phyloP scores from a whole-genome alignment of 2,888 invertebrate genomes.

The Aphodius granarius region DNA sequence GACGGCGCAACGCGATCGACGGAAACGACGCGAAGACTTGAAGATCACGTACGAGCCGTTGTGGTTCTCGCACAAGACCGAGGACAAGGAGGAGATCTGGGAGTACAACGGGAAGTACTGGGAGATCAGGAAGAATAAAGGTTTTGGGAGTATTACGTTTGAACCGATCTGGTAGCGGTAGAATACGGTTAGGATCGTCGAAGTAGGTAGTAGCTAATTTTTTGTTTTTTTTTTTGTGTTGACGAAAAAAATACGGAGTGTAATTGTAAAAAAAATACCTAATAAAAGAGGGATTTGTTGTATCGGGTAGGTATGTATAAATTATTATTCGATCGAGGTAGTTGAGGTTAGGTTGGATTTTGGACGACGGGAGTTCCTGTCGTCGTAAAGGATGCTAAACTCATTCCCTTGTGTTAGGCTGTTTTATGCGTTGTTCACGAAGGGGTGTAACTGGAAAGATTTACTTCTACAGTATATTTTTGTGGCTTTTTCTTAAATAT shows the following conservation, averaged over 20 bases:
- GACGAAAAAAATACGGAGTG: background rate
- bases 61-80: slow-evolving; percentile 59
- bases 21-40: slow-evolving; percentile 63
- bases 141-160: slow-evolving; percentile 61
- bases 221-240: no score
- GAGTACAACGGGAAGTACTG: slow-evolving; percentile 77
- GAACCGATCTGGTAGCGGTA: slow-evolving; percentile 63
- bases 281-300: slow-evolving; percentile 2
- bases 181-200: background rate
- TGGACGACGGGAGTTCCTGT: no score
- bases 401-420: no score
- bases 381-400: no score
- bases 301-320: slow-evolving; percentile 7
- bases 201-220: background rate
- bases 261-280: slow-evolving; percentile 12
- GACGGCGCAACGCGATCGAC: slow-evolving; percentile 72
- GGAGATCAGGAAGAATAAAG: slow-evolving; percentile 68
- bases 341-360: no score
- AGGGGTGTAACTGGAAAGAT: no score
- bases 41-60: slow-evolving; percentile 55
- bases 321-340: background rate
- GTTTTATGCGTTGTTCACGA: no score
- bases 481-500: no score
- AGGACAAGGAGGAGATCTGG: slow-evolving; percentile 61
- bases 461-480: no score